Percentiles rank a stretch among this genome's conserved stretches.
Conservation (phyloP, 2,113 vertebrate species). For the Anseranas semipalmata region DNA sequence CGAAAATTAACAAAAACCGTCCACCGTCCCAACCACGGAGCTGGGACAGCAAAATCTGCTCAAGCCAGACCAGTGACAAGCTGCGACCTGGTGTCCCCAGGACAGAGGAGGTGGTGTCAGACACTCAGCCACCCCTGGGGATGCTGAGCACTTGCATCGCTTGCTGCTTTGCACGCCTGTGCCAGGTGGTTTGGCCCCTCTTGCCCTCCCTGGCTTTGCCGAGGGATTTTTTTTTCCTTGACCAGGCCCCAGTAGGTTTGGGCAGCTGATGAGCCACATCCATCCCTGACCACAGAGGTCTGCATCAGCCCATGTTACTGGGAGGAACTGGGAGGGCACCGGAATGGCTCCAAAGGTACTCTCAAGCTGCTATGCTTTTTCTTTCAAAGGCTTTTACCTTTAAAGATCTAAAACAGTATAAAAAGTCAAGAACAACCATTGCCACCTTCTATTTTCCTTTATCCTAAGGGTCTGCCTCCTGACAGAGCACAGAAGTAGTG, state of each 20-base stretch:
- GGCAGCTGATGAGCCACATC: too few relatives aligned
- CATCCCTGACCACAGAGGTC: neutral
- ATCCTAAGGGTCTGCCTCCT: neutral
- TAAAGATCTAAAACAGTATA: neutral
- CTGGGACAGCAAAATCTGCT: neutral
- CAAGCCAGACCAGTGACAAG: neutral
- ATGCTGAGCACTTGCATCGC: too few relatives aligned
- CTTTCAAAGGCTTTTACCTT: neutral
- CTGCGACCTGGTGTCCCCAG: too few relatives aligned
- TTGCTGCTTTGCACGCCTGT: accelerated
- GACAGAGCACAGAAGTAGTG: neutral
- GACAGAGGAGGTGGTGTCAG: too few relatives aligned
- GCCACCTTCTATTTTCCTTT: neutral
- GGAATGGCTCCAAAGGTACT: neutral
- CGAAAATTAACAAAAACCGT: neutral
- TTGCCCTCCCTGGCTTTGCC: neutral
- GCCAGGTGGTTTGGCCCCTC: accelerated
- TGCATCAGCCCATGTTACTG: accelerated
- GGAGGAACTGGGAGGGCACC: neutral
- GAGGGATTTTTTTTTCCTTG: neutral
- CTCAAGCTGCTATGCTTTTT: neutral
- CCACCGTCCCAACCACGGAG: neutral
- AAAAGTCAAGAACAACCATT: neutral
- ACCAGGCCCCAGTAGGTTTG: too few relatives aligned
- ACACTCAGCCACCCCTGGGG: too few relatives aligned